phyloP scores from a whole-genome alignment of 1,140 invertebrate species.

The Archivesica marissinica region DNA sequence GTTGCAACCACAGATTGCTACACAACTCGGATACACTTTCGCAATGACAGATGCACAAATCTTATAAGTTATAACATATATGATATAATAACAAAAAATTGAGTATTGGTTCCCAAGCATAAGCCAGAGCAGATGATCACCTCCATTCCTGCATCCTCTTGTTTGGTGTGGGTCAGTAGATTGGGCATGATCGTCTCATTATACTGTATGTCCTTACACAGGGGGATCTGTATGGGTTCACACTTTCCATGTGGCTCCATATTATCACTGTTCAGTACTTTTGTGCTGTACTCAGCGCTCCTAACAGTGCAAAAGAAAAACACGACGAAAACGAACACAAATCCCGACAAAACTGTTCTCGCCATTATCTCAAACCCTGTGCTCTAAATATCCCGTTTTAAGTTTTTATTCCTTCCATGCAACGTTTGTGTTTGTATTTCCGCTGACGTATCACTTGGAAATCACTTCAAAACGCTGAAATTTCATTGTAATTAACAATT shows the following conservation, averaged over 20 bases:
- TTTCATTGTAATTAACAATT: conserved; percentile 2
- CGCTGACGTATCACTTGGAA: neutral
- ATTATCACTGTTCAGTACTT: conserved; percentile 97
- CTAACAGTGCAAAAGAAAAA: neutral
- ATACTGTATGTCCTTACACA: conserved; percentile 84
- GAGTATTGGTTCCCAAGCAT: too few species aligned
- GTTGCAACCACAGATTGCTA: too few species aligned
- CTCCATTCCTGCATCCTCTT: conserved; percentile 97
- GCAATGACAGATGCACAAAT: too few species aligned
- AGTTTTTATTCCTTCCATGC: neutral
- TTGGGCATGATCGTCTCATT: conserved; percentile 84
- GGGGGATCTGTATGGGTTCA: conserved; percentile 83
- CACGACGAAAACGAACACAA: neutral
- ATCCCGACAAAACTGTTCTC: neutral
- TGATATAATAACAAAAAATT: too few species aligned
- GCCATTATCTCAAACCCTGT: conserved; percentile 30
- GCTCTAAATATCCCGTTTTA: neutral
- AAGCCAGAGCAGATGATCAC: conserved; percentile 2
- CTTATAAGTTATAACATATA: too few species aligned
- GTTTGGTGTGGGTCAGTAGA: conserved; percentile 93
- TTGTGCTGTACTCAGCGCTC: conserved; percentile 85
- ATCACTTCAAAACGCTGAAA: neutral
- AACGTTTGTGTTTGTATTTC: neutral
- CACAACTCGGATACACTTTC: too few species aligned
- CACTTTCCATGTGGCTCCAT: conserved; percentile 93